phyloP scores from a whole-genome alignment of 2,113 vertebrate species.

The Chitala chitala region DNA sequence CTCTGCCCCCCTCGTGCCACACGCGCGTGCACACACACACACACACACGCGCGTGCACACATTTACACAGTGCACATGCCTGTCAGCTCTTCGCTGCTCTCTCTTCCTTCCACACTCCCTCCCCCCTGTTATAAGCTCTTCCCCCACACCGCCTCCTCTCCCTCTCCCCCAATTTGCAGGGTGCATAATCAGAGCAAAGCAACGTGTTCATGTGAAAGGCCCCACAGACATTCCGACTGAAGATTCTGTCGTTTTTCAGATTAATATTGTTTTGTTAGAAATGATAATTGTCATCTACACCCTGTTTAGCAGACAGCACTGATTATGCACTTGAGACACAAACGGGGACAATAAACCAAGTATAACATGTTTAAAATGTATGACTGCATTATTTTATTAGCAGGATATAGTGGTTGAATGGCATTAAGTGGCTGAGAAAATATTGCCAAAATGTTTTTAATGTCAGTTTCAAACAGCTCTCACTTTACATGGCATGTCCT shows the following conservation, averaged over 20 bases:
- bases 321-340: neutral
- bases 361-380: neutral
- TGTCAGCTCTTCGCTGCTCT: neutral
- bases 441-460: neutral
- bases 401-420: neutral
- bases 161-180: neutral
- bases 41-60: conserved; percentile 12
- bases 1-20: neutral
- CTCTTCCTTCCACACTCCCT: neutral
- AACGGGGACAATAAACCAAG: neutral
- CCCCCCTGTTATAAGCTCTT: neutral
- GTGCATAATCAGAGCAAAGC: conserved; percentile 2
- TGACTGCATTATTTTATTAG: neutral
- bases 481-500: neutral
- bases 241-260: neutral
- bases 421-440: neutral
- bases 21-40: neutral
- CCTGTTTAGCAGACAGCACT: neutral
- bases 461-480: conserved; percentile 1
- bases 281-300: neutral
- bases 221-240: neutral
- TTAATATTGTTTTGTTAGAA: neutral
- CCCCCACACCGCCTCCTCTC: neutral
- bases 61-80: neutral
- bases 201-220: neutral